These are phyloP conservation scores for Lamellibrachia satsuma DNA, from an alignment of 2,888 invertebrate species.

Conservation along the genomic window DNA sequence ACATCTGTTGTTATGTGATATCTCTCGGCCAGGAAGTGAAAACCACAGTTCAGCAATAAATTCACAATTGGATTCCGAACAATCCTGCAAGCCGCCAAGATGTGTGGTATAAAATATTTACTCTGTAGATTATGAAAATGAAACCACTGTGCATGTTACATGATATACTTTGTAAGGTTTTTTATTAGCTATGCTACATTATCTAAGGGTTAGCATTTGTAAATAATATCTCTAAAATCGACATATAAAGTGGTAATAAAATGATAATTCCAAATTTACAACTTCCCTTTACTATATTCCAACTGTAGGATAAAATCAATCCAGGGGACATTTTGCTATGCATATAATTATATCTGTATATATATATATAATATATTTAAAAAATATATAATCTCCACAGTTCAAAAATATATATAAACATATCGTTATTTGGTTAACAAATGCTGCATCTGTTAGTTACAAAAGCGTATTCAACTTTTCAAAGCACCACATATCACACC, in stretches of 20 bases:
- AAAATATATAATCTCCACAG: not conserved
- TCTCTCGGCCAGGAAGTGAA: not conserved
- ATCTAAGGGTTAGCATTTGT: not conserved
- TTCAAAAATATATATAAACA: not conserved
- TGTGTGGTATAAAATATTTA: not conserved
- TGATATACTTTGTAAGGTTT: not conserved
- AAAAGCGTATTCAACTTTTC: not conserved
- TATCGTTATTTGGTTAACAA: not conserved
- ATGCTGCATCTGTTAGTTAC: not conserved
- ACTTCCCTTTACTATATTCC: not conserved
- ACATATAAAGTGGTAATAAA: not conserved
- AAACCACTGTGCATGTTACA: not conserved
- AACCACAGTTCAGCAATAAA: not conserved
- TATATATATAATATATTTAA: not conserved
- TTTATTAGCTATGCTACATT: not conserved
- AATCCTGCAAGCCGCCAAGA: not conserved
- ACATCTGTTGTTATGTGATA: not conserved
- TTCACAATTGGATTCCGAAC: not conserved
- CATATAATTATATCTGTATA: too few species aligned
- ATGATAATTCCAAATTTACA: not conserved
- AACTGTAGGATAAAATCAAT: not conserved
- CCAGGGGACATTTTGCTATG: not conserved
- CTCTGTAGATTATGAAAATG: not conserved
- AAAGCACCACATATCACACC: not conserved
- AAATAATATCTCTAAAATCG: not conserved